Evolutionary conservation across 2,797 vertebrate species (phyloP).

Genomic region (Aldrovandia affinis): DNA sequence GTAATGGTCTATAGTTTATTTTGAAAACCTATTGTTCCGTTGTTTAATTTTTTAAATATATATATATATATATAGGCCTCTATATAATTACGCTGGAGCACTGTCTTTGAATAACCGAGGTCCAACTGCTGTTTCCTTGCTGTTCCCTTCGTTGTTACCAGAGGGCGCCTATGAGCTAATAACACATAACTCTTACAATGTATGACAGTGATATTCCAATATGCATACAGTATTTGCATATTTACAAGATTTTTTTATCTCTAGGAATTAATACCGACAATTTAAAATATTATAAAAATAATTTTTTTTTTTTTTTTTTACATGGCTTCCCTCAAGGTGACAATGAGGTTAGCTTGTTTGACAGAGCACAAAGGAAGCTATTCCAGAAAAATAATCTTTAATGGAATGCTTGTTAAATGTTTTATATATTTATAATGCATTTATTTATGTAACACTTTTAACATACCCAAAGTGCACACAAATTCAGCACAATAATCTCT

Average conservation of each 20-base stretch:
- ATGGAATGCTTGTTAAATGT: too few species aligned
- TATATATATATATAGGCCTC: too few species aligned
- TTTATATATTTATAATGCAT: too few species aligned
- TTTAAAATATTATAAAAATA: not conserved
- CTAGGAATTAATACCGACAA: not conserved
- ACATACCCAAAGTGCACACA: too few species aligned
- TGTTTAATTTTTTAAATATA: too few species aligned
- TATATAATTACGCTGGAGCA: not conserved
- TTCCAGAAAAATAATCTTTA: not conserved
- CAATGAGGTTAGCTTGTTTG: not conserved
- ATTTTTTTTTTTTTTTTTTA: not conserved
- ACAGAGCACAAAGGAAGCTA: not conserved
- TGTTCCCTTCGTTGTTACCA: constrained; percentile 1
- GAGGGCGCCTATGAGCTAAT: constrained; percentile 21
- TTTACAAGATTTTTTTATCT: too few species aligned
- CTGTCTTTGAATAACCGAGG: not conserved
- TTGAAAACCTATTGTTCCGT: not conserved
- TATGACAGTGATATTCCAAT: too few species aligned
- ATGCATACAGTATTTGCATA: not conserved
- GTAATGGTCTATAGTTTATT: not conserved
- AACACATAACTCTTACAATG: not conserved
- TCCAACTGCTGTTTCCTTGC: not conserved
- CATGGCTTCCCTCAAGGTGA: not conserved
- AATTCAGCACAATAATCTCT: too few species aligned
- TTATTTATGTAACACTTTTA: too few species aligned